Evolutionary conservation across 2,113 vertebrate species (phyloP), one percentile per base, ranked within the genome.

Genomic region (Castor canadensis): DNA sequence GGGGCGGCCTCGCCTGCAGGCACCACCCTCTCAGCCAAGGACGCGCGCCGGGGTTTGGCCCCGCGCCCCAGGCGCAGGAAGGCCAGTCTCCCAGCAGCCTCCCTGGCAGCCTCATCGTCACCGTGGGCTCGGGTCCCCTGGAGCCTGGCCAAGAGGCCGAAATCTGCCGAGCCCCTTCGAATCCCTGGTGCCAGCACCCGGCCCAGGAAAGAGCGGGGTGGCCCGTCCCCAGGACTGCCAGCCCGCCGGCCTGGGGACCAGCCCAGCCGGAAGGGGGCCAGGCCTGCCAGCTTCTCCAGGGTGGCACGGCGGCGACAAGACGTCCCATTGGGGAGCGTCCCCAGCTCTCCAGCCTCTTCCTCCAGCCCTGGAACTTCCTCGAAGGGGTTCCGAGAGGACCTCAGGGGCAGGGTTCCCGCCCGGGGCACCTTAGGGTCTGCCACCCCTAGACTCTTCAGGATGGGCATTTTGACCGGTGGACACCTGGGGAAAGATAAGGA

Each of bases 11-110:
- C 88, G 0, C 97, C 97, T 0, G 97, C 96, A 0, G 97, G 97
- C 54, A 98, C 93, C 75, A 93, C 85, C 64, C 98, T 98, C 93
- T 99, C 98, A 0, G 97, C 98, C 92, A 96, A 49, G 0, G 99
- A 98, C 11, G 99, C 98, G 0, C 97, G 98, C 89, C 98, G 99
- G 35, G 96, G 95, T 91, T 99, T 99, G 72, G 98, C 98, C 13
- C 98, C 98, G 0, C 99, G 98, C 11, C 99, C 98, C 89, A 99
- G 98, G 94, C 98, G 98, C 98, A 99, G 98, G 97, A 99, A 99
- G 89, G 98, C 98, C 81, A 99, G 79, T 28, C 98, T 98, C 43
- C 98, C 98, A 56, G 98, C 98, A 5, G 96, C 54, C 6, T 98
- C 98, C 97, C 32, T 89, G 9, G 88, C 92, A 11, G 76, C 67